Percentiles rank a stretch among this genome's conserved stretches.
These are phyloP conservation scores for Cyclopterus lumpus DNA, from an alignment of 2,797 vertebrate species.

Conservation along the genomic window DNA sequence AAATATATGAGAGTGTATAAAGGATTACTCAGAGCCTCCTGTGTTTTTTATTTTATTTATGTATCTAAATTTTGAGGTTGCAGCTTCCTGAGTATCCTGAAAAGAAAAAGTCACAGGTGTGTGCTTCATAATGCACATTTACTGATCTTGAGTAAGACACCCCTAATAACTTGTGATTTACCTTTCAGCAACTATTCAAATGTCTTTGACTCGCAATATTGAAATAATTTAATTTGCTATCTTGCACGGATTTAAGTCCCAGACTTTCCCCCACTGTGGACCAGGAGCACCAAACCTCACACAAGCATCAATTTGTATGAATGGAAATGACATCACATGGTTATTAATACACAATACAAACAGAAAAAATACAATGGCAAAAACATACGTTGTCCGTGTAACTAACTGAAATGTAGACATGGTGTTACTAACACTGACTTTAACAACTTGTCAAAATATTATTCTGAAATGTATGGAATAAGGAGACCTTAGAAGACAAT, in stretches of 20 bases:
- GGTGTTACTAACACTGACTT: too few relatives aligned
- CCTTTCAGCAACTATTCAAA: neutral
- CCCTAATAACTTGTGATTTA: neutral
- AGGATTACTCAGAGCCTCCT: neutral
- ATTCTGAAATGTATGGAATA: too few relatives aligned
- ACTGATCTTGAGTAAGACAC: neutral
- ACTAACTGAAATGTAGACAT: too few relatives aligned
- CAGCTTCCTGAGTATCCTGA: neutral
- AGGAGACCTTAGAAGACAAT: neutral
- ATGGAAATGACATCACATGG: neutral
- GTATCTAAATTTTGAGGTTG: neutral
- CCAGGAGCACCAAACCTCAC: neutral
- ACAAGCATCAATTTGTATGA: neutral
- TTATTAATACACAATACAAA: too few relatives aligned
- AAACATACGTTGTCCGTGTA: too few relatives aligned
- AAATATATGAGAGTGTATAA: constrained; percentile 45
- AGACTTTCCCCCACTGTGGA: too few relatives aligned
- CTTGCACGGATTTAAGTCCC: neutral
- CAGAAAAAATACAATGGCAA: too few relatives aligned
- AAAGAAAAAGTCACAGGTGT: neutral
- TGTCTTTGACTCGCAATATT: neutral
- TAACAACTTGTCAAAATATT: too few relatives aligned
- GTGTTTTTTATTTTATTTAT: neutral
- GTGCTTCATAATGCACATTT: neutral
- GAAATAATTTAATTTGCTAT: too few relatives aligned